Evolutionary conservation across 2,888 invertebrate species (phyloP).

Genomic region (Nineta flava): DNA sequence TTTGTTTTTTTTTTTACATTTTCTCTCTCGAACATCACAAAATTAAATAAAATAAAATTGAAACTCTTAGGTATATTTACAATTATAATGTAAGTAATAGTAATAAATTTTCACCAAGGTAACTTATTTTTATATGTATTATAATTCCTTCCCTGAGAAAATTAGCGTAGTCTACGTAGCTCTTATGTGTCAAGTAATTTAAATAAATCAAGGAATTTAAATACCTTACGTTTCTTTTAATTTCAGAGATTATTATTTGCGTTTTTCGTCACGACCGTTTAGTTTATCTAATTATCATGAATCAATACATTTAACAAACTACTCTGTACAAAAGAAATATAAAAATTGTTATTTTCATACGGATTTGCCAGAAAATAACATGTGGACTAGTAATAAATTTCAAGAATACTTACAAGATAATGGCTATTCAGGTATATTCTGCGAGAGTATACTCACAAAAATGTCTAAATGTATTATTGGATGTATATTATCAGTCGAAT

Average conservation of each 20-base stretch:
- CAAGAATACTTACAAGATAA: constrained; percentile 40
- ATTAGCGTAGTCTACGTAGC: too few relatives aligned
- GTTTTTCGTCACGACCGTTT: constrained; percentile 75
- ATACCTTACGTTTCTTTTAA: constrained; percentile 9
- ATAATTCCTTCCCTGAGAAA: too few relatives aligned
- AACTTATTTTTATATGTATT: too few relatives aligned
- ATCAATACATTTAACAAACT: constrained; percentile 75
- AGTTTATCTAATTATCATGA: constrained; percentile 63
- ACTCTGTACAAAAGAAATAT: constrained; percentile 71
- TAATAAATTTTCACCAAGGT: too few relatives aligned
- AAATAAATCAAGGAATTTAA: too few relatives aligned
- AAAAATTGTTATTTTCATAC: constrained; percentile 34
- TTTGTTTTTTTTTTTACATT: too few relatives aligned
- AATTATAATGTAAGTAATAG: too few relatives aligned
- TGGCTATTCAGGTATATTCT: constrained; percentile 56
- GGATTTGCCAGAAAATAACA: constrained; percentile 59
- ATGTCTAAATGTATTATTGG: constrained; percentile 34
- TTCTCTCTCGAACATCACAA: too few relatives aligned
- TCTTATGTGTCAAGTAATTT: too few relatives aligned
- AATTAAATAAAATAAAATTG: too few relatives aligned
- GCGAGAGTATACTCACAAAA: constrained; percentile 66
- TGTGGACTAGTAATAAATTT: constrained; percentile 70
- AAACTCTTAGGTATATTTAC: too few relatives aligned
- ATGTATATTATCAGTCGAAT: constrained; percentile 73
- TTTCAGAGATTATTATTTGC: constrained; percentile 56